These are phyloP conservation scores for Magallana gigas DNA, from an alignment of 1,140 invertebrate genomes.

Conservation along the genomic window DNA sequence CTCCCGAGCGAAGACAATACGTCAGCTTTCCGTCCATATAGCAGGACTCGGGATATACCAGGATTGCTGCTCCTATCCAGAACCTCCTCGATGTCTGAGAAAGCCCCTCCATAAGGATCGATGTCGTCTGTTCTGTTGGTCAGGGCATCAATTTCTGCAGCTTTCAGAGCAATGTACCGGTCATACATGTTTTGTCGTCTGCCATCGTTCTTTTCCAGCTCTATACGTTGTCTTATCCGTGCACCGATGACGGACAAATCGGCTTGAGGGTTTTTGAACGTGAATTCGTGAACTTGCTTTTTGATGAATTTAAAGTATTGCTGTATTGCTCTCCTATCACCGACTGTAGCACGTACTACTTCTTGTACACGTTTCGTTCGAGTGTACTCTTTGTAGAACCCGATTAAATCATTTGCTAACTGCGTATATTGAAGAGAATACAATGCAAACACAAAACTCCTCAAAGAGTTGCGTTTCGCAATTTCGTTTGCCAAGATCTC, in stretches of 20 bases:
- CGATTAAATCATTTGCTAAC: slow-evolving; percentile 18
- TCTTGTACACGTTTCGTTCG: neutral
- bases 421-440: slow-evolving; percentile 21
- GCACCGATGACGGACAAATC: slow-evolving; percentile 6
- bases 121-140: slow-evolving; percentile 38
- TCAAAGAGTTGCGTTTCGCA: neutral
- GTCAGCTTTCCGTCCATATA: slow-evolving; percentile 47
- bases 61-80: slow-evolving; percentile 13
- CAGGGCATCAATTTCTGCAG: slow-evolving; percentile 46
- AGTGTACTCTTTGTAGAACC: neutral
- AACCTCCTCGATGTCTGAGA: slow-evolving; percentile 9
- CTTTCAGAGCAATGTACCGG: slow-evolving; percentile 45
- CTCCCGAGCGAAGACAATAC: slow-evolving; percentile 23
- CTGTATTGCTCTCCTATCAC: slow-evolving; percentile 18
- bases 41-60: slow-evolving; percentile 11
- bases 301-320: slow-evolving; percentile 46
- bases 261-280: slow-evolving; percentile 39
- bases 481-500: neutral
- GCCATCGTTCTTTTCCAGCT: neutral
- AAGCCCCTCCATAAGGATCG: slow-evolving; percentile 8
- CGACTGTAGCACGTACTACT: neutral
- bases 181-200: slow-evolving; percentile 23
- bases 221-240: neutral
- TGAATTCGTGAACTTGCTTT: slow-evolving; percentile 38
- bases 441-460: neutral